Evolutionary conservation across 2,888 invertebrate species (phyloP).

Genomic region (Drosophila kuntzei): DNA sequence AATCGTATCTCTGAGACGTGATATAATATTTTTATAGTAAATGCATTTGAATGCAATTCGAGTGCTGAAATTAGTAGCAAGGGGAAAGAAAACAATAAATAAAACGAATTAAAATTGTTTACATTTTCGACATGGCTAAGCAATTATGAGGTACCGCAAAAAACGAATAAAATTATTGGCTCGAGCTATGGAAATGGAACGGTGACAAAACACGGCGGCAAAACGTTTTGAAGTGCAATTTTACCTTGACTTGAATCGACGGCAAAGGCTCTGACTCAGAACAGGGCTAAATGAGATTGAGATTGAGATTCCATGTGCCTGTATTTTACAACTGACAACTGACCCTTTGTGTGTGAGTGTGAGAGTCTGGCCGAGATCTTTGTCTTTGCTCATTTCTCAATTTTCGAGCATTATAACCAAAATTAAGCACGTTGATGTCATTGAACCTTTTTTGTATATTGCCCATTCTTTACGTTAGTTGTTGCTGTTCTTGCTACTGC

Average conservation of each 20-base stretch:
- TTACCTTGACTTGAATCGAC: slow-evolving; percentile 16
- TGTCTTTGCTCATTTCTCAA: slow-evolving; percentile 49
- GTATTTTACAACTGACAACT: slow-evolving; percentile 24
- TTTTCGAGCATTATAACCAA: slow-evolving; percentile 33
- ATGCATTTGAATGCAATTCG: slow-evolving; percentile 32
- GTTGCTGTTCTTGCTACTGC: slow-evolving; percentile 17
- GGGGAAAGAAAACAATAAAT: slow-evolving; percentile 23
- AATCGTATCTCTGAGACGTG: slow-evolving; percentile 21
- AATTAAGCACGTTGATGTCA: slow-evolving; percentile 47
- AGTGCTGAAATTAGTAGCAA: slow-evolving; percentile 22
- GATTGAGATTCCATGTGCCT: slow-evolving; percentile 16
- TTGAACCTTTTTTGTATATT: slow-evolving; percentile 59
- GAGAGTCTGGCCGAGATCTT: slow-evolving; percentile 35
- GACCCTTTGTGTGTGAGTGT: slow-evolving; percentile 20
- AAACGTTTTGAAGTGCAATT: slow-evolving; percentile 47
- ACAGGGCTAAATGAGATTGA: slow-evolving; percentile 16
- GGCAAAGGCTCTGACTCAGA: slow-evolving; percentile 35
- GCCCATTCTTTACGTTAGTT: slow-evolving; percentile 35
- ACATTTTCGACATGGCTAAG: slow-evolving; percentile 44
- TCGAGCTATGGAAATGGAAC: slow-evolving; percentile 38
- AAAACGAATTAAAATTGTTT: slow-evolving; percentile 47
- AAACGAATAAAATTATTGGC: slow-evolving; percentile 24
- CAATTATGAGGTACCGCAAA: slow-evolving; percentile 33
- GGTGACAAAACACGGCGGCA: slow-evolving; percentile 46
- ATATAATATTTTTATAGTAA: slow-evolving; percentile 27